phyloP scores from a whole-genome alignment of 2,797 vertebrate species.

The Dendrocincla tyrannina region DNA sequence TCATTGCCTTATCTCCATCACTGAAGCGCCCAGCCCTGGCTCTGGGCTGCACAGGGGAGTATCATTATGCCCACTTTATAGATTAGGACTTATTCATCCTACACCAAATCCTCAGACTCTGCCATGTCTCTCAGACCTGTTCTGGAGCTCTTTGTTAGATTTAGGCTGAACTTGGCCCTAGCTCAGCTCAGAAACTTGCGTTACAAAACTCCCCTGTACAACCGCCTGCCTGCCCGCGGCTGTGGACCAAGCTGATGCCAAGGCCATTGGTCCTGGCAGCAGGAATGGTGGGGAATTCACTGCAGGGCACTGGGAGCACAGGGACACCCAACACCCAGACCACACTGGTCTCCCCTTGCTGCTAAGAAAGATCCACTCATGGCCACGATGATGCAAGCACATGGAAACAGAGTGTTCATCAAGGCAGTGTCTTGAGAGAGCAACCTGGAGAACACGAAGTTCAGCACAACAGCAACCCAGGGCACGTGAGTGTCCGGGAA shows the following conservation, averaged over 20 bases:
- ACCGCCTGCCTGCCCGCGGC: neutral
- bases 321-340: neutral
- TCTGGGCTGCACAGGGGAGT: constrained; percentile 42
- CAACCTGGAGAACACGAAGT: neutral
- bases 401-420: neutral
- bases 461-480: neutral
- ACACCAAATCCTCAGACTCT: constrained; percentile 48
- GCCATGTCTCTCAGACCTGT: constrained; percentile 6
- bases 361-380: neutral
- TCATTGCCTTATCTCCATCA: constrained; percentile 51
- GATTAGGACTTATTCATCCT: constrained; percentile 45
- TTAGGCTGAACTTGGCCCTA: neutral
- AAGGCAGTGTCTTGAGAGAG: neutral
- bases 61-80: constrained; percentile 45
- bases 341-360: accelerated
- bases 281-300: accelerated
- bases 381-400: accelerated
- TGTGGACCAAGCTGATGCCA: accelerated
- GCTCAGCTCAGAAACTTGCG: neutral
- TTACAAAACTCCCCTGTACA: neutral
- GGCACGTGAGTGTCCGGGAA: neutral
- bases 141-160: neutral
- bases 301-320: neutral
- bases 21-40: constrained; percentile 52
- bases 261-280: accelerated